Percentiles rank a stretch among this genome's conserved stretches.
phyloP scores from a whole-genome alignment of 2,797 vertebrate genomes.

The Pseudochirops corinnae region DNA sequence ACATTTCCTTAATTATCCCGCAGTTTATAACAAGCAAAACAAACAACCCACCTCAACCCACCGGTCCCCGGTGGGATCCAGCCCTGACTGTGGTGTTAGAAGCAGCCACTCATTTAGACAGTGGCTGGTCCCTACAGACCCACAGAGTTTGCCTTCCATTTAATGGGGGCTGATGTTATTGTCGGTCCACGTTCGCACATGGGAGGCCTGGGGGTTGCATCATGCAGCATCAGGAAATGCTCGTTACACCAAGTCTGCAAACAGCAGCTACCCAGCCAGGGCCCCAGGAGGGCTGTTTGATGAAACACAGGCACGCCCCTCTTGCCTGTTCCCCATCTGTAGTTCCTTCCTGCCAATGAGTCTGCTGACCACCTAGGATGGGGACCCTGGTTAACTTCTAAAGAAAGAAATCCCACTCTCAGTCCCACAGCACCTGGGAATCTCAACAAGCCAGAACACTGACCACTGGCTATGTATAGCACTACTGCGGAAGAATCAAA shows the following conservation, averaged over 20 bases:
- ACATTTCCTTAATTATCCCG: constrained; percentile 83
- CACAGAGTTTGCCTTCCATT: constrained; percentile 74
- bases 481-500: neutral
- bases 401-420: neutral
- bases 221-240: constrained; percentile 79
- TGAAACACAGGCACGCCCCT: constrained; percentile 34
- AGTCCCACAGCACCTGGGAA: neutral
- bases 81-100: constrained; percentile 78
- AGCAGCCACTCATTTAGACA: constrained; percentile 82
- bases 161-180: constrained; percentile 75
- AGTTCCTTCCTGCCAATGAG: neutral
- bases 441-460: neutral
- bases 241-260: constrained; percentile 50
- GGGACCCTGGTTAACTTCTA: constrained; percentile 8
- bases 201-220: constrained; percentile 81
- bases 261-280: constrained; percentile 70
- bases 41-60: constrained; percentile 81
- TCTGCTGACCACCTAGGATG: neutral
- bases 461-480: neutral
- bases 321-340: constrained; percentile 48
- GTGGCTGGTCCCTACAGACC: constrained; percentile 78
- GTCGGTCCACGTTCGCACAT: constrained; percentile 75
- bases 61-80: constrained; percentile 73
- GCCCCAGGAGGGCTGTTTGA: constrained; percentile 57
- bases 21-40: constrained; percentile 80